Evolutionary conservation across 2,113 vertebrate genomes (phyloP).

Genomic region (Tetrax tetrax): DNA sequence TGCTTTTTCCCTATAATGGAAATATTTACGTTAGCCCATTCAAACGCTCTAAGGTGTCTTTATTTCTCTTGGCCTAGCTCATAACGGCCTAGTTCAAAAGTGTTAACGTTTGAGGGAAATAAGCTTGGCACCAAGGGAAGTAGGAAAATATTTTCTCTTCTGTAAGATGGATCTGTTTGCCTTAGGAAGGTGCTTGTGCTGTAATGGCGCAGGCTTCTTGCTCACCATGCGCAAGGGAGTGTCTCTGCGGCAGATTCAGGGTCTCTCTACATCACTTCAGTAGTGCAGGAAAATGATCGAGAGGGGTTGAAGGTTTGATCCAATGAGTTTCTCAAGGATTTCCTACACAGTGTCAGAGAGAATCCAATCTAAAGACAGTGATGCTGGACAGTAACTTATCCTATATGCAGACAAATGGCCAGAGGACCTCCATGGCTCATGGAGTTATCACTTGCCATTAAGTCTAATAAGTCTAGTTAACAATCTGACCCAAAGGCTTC

Average conservation of each 20-base stretch:
- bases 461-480: neutral
- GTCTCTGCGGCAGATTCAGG: neutral
- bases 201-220: neutral
- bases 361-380: neutral
- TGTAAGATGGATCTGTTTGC: neutral
- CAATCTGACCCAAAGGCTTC: neutral
- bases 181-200: neutral
- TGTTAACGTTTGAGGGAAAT: neutral
- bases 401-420: neutral
- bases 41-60: neutral
- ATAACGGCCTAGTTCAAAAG: neutral
- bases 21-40: neutral
- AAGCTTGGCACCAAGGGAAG: neutral
- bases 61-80: slow-evolving; percentile 15
- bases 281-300: neutral
- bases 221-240: neutral
- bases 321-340: neutral
- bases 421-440: neutral
- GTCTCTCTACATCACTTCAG: neutral
- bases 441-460: neutral
- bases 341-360: neutral
- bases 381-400: neutral
- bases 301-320: neutral
- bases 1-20: neutral
- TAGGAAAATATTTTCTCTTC: neutral